Evolutionary conservation across 2,113 vertebrate species (phyloP), one percentile per base, ranked within the genome.

Genomic region (Plectropomus leopardus): DNA sequence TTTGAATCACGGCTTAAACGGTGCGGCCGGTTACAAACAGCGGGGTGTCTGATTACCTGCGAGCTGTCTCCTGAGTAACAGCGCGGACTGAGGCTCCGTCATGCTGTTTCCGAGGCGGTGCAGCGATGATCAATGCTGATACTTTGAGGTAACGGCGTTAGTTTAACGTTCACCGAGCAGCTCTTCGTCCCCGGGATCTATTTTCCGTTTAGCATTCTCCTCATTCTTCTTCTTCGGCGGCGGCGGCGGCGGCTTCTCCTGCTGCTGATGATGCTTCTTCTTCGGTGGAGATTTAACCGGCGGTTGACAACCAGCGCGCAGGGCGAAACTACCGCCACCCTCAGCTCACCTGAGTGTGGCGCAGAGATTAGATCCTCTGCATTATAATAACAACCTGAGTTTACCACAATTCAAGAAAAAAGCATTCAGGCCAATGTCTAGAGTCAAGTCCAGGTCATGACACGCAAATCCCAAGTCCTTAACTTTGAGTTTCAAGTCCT

Each of bases 51-150:
- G 9, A 86, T 94, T 96, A 99, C 98, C 98, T 97, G 98, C 97
- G 83, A 99, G 96, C 95, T 99, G 98, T 95, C 97, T 98, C 94
- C 96, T 96, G 94, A 98, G 96, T 91, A 99, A 95, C 96, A 99
- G 94, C 90, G 96, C 97, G 73, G 97, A 97, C 95, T 98, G 98
- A 87, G 96, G 96, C 95, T 99, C 97, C 95, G 97, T 98, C 98
- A 98, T 98, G 80, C 30, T 90, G 88, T 55, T 83, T 59, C 50
- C 10, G 74, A 65, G 59, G 63, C 80, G 68, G 78, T 78, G 66
- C 66, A 48, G 72, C 75, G 76, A 50, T 69, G 76, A 87, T 84
- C 47, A 82, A 76, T 59, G 45, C 82, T 77, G 55, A 63, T 85
- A 64, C 65, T 72, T 73, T 11, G 78, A 71, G 72, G 67, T 88